A percentile compares a stretch with the other conserved stretches of the same genome.
Evolutionary conservation across 2,888 invertebrate species (phyloP).

Genomic region (Tachina lurida): DNA sequence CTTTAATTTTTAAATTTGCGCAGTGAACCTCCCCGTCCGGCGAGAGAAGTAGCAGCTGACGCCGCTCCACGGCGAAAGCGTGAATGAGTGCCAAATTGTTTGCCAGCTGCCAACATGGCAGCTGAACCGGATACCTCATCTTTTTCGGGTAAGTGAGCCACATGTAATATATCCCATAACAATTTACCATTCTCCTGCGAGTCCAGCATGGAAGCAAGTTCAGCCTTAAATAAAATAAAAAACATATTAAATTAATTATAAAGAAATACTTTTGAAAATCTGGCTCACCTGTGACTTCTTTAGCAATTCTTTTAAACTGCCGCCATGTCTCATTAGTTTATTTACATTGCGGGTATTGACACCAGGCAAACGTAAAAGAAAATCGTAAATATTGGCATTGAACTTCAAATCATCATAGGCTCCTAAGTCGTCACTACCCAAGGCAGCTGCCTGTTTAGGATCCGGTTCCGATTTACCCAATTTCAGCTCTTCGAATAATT

Average conservation of each 20-base stretch:
- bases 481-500: conserved; percentile 97
- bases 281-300: conserved; percentile 84
- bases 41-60: conserved; percentile 37
- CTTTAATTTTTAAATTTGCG: conserved; percentile 64
- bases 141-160: conserved; percentile 85
- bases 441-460: conserved; percentile 87
- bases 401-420: conserved; percentile 87
- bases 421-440: conserved; percentile 87
- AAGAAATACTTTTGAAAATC: background rate
- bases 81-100: conserved; percentile 76
- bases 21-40: conserved; percentile 15
- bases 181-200: conserved; percentile 88
- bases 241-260: conserved; percentile 44
- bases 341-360: conserved; percentile 93
- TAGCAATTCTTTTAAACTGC: conserved; percentile 87
- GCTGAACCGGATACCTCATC: conserved; percentile 78
- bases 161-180: conserved; percentile 88
- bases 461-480: conserved; percentile 92
- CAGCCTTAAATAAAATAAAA: conserved; percentile 84
- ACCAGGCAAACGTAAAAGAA: conserved; percentile 94
- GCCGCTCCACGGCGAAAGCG: conserved; percentile 79
- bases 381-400: conserved; percentile 90
- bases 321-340: conserved; percentile 88
- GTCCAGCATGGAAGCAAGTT: conserved; percentile 88
- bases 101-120: conserved; percentile 77